Percentiles rank a stretch among this genome's conserved stretches.
These are phyloP conservation scores for Neria commutata DNA, from an alignment of 2,888 invertebrate genomes.

Conservation along the genomic window DNA sequence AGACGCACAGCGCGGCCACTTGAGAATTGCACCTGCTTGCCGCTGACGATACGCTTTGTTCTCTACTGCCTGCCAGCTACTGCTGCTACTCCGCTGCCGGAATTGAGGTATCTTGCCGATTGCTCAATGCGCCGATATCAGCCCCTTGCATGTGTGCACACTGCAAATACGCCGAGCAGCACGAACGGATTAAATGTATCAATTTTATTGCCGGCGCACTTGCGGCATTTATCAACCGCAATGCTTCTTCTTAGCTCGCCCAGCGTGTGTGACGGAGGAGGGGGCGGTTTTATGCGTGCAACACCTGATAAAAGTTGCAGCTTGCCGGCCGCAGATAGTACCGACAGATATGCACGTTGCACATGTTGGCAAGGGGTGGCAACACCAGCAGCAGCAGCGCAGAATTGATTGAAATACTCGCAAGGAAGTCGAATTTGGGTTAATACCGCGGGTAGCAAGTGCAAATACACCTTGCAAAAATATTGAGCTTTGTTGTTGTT, in stretches of 20 bases:
- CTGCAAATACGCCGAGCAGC: slow-evolving; percentile 37
- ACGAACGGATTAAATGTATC: slow-evolving; percentile 52
- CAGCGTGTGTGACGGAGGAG: neutral
- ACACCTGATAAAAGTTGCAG: too few species aligned
- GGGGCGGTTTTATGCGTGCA: slow-evolving; percentile 44
- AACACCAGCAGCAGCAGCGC: slow-evolving; percentile 34
- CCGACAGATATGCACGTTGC: slow-evolving; percentile 4
- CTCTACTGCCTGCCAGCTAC: slow-evolving; percentile 18
- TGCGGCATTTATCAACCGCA: slow-evolving; percentile 30
- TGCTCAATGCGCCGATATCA: too few species aligned
- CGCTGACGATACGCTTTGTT: slow-evolving; percentile 17
- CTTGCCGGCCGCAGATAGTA: slow-evolving; percentile 35
- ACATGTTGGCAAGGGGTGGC: slow-evolving; percentile 13
- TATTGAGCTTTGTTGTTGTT: neutral
- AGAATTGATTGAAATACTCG: slow-evolving; percentile 50
- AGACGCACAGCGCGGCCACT: slow-evolving; percentile 47
- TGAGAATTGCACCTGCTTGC: slow-evolving; percentile 49
- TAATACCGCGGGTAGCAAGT: slow-evolving; percentile 17
- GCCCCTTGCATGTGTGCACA: too few species aligned
- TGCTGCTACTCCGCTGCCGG: slow-evolving; percentile 33
- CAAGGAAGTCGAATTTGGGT: slow-evolving; percentile 46
- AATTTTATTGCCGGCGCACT: slow-evolving; percentile 40
- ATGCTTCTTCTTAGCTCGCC: neutral
- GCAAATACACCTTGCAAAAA: slow-evolving; percentile 22
- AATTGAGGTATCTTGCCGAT: too few species aligned